Conservation (phyloP, 2,888 invertebrate genomes). For the Machimus atricapillus region DNA sequence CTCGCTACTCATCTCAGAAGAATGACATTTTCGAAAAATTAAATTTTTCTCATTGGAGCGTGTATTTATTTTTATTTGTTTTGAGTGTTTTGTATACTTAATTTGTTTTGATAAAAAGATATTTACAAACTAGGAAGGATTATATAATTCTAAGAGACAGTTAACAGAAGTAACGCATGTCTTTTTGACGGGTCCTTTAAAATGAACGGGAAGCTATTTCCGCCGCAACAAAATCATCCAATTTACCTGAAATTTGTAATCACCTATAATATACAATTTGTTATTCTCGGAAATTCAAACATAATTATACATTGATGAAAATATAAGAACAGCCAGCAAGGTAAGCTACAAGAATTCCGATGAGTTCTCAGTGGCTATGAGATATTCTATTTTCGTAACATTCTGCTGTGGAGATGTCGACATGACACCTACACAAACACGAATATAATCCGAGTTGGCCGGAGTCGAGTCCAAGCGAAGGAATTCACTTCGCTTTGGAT, state of each 20-base stretch:
- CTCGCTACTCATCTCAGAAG: not conserved
- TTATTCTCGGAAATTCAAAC: not conserved
- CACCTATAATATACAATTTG: not conserved
- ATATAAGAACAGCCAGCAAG: not conserved
- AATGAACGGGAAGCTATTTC: not conserved
- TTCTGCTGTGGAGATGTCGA: conserved; percentile 21
- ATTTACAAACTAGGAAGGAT: not conserved
- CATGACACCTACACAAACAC: conserved; percentile 36
- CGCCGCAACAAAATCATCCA: not conserved
- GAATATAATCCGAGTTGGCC: conserved; percentile 11
- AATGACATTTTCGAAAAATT: not conserved
- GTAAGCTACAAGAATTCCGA: conserved; percentile 21
- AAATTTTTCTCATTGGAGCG: not conserved
- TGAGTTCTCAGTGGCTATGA: conserved; percentile 17
- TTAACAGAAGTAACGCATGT: not conserved
- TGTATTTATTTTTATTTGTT: not conserved
- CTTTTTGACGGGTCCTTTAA: not conserved
- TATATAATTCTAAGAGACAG: not conserved
- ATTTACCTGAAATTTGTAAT: not conserved
- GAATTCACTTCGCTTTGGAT: not conserved
- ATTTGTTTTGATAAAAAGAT: not conserved
- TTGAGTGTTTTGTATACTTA: not conserved
- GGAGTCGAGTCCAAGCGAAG: not conserved
- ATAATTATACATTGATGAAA: not conserved
- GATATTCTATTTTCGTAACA: conserved; percentile 31